Evolutionary conservation across 2,797 vertebrate genomes (phyloP).

Genomic region (Gastrophryne carolinensis): DNA sequence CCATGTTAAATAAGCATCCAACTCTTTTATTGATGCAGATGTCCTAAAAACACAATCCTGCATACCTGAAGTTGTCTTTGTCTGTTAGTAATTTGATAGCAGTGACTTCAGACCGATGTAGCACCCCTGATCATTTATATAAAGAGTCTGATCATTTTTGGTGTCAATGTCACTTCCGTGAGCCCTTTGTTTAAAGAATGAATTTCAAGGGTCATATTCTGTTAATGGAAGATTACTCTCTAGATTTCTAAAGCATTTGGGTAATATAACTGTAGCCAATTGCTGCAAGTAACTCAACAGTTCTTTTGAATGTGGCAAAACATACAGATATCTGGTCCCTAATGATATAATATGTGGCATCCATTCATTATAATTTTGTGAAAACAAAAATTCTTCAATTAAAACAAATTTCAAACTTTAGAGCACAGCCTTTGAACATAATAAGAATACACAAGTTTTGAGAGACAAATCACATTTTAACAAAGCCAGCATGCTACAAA

Average conservation of each 20-base stretch:
- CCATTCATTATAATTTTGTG: background rate
- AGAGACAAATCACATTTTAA: no score
- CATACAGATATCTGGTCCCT: conserved; percentile 22
- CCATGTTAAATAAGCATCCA: no score
- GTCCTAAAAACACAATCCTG: background rate
- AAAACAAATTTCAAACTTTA: no score
- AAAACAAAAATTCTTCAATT: no score
- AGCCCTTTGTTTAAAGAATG: conserved; percentile 70
- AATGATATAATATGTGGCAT: background rate
- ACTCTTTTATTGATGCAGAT: no score
- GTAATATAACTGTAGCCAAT: conserved; percentile 64
- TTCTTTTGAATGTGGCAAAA: conserved; percentile 66
- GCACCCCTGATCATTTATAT: conserved; percentile 61
- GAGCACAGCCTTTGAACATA: no score
- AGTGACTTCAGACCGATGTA: conserved; percentile 66
- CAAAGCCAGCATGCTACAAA: no score
- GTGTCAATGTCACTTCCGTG: conserved; percentile 68
- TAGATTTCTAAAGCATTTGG: conserved; percentile 64
- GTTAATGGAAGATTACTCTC: conserved; percentile 70
- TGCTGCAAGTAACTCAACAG: conserved; percentile 59
- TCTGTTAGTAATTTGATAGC: conserved; percentile 74
- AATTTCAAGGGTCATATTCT: conserved; percentile 71
- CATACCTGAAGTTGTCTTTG: background rate
- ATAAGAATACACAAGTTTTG: no score
- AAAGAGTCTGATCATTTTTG: conserved; percentile 65